These are phyloP conservation scores for Cyclophora albipunctata DNA, from an alignment of 2,888 invertebrate species.

Conservation along the genomic window DNA sequence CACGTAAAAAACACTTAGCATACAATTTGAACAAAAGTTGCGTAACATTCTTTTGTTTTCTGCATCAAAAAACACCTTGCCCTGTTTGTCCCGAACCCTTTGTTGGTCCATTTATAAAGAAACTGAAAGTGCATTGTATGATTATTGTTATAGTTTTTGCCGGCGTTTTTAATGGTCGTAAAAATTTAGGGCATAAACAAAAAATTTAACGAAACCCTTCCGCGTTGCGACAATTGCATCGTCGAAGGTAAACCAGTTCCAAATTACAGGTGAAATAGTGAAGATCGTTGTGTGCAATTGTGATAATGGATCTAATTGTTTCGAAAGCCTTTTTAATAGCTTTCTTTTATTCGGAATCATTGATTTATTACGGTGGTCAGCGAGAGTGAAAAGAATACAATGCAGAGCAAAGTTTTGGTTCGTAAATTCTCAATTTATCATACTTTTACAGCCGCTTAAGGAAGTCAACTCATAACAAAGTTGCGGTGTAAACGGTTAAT, in stretches of 20 bases:
- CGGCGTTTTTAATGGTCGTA: conserved; percentile 51
- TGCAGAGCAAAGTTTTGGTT: conserved; percentile 36
- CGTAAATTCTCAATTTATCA: conserved; percentile 10
- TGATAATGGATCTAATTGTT: conserved; percentile 62
- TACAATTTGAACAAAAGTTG: conserved; percentile 53
- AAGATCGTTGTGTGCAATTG: conserved; percentile 56
- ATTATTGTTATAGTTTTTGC: conserved; percentile 46
- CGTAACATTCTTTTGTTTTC: conserved; percentile 47
- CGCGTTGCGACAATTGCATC: conserved; percentile 54
- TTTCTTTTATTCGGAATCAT: conserved; percentile 62
- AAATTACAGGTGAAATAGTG: conserved; percentile 71
- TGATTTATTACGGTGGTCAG: conserved; percentile 59
- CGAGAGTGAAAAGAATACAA: conserved; percentile 32
- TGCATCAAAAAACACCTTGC: conserved; percentile 69
- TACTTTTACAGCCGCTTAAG: conserved; percentile 1
- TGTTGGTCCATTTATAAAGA: conserved; percentile 63
- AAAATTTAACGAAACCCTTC: conserved; percentile 56
- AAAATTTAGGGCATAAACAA: conserved; percentile 70
- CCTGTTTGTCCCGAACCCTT: conserved; percentile 33
- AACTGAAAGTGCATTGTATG: conserved; percentile 70
- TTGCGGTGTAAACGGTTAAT: neutral
- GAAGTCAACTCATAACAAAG: neutral
- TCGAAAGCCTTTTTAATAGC: conserved; percentile 50
- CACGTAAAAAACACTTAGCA: conserved; percentile 27
- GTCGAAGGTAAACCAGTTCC: conserved; percentile 50